These are phyloP conservation scores for Patella vulgata DNA, from an alignment of 1,140 invertebrate species.

Conservation along the genomic window DNA sequence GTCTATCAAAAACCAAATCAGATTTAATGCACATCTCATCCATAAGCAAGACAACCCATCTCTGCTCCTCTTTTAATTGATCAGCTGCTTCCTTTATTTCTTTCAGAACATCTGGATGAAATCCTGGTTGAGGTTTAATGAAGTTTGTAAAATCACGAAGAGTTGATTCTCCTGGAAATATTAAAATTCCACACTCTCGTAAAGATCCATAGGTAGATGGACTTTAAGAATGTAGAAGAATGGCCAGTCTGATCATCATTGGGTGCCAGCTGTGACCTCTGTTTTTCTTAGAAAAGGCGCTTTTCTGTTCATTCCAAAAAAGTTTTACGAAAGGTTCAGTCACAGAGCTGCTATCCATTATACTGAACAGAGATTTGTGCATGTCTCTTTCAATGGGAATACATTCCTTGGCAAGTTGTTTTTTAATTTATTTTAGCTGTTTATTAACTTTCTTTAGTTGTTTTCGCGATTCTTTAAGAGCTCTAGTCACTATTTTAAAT, in stretches of 20 bases:
- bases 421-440: neutral
- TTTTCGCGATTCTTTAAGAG: constrained; percentile 1
- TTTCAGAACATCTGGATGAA: neutral
- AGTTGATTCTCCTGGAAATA: constrained; percentile 10
- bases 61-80: no score
- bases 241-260: no score
- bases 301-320: no score
- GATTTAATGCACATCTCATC: constrained; percentile 13
- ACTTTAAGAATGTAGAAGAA: neutral
- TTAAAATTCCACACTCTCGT: constrained; percentile 1
- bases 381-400: neutral
- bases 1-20: constrained; percentile 8
- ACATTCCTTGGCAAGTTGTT: neutral
- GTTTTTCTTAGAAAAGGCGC: no score
- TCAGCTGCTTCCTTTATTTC: neutral
- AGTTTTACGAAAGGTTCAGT: neutral
- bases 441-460: no score
- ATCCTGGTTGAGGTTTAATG: neutral
- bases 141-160: constrained; percentile 2
- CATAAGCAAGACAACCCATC: constrained; percentile 7
- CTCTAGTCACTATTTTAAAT: neutral
- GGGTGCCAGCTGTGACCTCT: no score
- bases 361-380: no score
- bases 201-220: neutral
- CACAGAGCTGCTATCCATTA: neutral